Conservation (phyloP, 2,113 vertebrate species). For the Corythaixoides concolor region DNA sequence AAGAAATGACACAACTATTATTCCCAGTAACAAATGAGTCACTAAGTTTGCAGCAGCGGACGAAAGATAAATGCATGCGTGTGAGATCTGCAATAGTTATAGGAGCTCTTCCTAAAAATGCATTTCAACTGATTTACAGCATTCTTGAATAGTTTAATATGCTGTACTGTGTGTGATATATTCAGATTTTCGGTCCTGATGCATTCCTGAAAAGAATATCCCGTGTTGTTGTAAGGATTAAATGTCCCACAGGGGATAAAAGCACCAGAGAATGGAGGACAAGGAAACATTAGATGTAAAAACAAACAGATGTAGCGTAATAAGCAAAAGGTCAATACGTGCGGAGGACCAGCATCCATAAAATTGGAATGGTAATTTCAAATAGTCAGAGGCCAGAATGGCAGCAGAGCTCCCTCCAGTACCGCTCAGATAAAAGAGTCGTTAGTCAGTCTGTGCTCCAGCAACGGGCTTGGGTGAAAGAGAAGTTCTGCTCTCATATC, state of each 20-base stretch:
- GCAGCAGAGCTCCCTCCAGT: background rate
- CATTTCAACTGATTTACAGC: constrained; percentile 28
- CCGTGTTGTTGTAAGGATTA: constrained; percentile 24
- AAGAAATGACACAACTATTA: constrained; percentile 13
- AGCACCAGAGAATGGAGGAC: background rate
- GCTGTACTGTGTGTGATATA: background rate
- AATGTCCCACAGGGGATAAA: background rate
- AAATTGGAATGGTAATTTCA: background rate
- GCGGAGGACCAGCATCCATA: background rate
- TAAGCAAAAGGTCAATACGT: constrained; percentile 12
- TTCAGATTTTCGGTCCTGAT: background rate
- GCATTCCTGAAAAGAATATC: constrained; percentile 28
- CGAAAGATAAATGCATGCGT: background rate
- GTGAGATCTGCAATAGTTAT: background rate
- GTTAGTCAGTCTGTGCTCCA: background rate
- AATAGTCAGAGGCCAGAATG: background rate
- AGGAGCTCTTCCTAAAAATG: constrained; percentile 41
- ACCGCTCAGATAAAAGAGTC: background rate
- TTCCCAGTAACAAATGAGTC: constrained; percentile 43
- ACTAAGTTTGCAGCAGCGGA: background rate
- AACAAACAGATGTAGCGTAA: constrained; percentile 17
- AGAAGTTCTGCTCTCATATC: constrained; percentile 17
- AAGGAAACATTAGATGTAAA: constrained; percentile 33
- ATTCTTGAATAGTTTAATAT: constrained; percentile 5
- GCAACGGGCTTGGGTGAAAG: background rate